A percentile compares a stretch with the other conserved stretches of the same genome.
phyloP scores from a whole-genome alignment of 2,888 invertebrate genomes.

The Amiota mariae region DNA sequence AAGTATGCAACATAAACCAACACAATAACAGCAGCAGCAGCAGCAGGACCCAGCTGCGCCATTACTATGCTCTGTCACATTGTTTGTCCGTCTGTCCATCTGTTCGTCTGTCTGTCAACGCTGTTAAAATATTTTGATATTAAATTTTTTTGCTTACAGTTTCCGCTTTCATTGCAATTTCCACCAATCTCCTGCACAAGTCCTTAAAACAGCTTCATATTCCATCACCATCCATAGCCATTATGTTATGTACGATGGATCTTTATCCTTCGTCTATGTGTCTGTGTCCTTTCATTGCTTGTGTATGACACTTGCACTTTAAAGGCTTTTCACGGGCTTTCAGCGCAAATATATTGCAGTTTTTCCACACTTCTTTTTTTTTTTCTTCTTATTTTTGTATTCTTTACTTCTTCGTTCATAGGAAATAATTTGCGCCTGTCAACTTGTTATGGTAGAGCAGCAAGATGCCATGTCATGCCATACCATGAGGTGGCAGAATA shows the following conservation, averaged over 20 bases:
- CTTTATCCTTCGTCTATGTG: too few species aligned
- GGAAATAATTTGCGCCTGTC: constrained; percentile 48
- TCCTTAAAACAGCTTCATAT: constrained; percentile 3
- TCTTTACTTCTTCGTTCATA: constrained; percentile 2
- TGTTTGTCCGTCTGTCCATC: constrained; percentile 21
- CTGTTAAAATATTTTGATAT: constrained; percentile 55
- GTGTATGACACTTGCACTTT: constrained; percentile 40
- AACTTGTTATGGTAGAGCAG: constrained; percentile 37
- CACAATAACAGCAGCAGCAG: too few species aligned
- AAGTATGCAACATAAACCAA: too few species aligned
- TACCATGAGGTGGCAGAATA: too few species aligned
- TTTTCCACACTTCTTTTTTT: neutral
- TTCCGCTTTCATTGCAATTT: constrained; percentile 22
- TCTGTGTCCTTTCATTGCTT: neutral
- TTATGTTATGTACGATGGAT: too few species aligned
- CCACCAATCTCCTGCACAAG: constrained; percentile 23
- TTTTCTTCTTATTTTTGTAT: neutral
- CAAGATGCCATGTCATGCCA: too few species aligned
- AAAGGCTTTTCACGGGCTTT: constrained; percentile 26
- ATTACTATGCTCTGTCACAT: neutral
- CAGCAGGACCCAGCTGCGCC: neutral
- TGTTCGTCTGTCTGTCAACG: constrained; percentile 28
- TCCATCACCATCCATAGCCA: neutral
- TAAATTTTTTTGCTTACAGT: constrained; percentile 45
- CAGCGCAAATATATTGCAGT: constrained; percentile 23